Conservation (phyloP, 2,888 invertebrate genomes). For the Agriopis leucophaearia region DNA sequence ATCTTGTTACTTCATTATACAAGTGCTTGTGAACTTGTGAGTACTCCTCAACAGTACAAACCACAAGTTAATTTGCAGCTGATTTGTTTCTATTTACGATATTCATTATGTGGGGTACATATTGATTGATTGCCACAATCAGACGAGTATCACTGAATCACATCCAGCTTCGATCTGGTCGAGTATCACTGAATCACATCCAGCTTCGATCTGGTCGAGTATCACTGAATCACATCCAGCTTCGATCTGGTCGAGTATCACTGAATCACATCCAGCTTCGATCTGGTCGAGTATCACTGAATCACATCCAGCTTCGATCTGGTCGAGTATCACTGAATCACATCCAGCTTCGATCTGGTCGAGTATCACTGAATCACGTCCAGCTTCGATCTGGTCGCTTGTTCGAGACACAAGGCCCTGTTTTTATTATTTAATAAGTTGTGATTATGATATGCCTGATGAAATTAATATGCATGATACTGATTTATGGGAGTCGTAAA, state of each 20-base stretch:
- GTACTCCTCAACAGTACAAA: constrained; percentile 22
- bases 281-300: too few relatives aligned
- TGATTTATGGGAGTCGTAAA: background rate
- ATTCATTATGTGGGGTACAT: background rate
- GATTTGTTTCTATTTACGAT: background rate
- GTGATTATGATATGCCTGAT: background rate
- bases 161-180: background rate
- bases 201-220: background rate
- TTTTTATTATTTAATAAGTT: background rate
- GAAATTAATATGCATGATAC: background rate
- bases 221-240: too few relatives aligned
- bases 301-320: too few relatives aligned
- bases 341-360: background rate
- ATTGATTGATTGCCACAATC: background rate
- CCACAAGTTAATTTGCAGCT: constrained; percentile 15
- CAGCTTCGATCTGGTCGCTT: background rate
- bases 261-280: too few relatives aligned
- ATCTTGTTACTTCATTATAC: background rate
- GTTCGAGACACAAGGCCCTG: background rate
- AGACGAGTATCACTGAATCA: too few relatives aligned
- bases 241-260: background rate
- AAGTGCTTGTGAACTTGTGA: constrained; percentile 2
- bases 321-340: too few relatives aligned
- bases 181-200: too few relatives aligned
- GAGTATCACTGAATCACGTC: too few relatives aligned